Percentiles rank a stretch among this genome's conserved stretches.
These are phyloP conservation scores for Mongoloraphidia duomilia DNA, from an alignment of 2,888 invertebrate genomes.

Conservation along the genomic window DNA sequence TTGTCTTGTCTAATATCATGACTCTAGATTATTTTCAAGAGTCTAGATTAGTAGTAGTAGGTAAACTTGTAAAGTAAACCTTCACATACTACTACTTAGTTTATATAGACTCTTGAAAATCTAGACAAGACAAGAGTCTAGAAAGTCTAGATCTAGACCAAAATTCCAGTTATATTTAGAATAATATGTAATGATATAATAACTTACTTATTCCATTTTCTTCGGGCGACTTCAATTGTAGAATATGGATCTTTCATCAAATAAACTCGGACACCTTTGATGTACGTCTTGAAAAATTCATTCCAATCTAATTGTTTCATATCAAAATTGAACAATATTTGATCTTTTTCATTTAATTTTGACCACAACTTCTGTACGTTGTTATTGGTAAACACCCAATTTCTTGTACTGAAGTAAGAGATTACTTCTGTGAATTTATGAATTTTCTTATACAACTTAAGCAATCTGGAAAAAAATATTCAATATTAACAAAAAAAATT, in stretches of 20 bases:
- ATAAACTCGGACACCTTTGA: conserved; percentile 58
- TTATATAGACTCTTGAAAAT: no score
- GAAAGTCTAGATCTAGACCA: no score
- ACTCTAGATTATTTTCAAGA: no score
- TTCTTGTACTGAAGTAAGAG: conserved; percentile 58
- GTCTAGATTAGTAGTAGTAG: no score
- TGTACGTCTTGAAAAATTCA: conserved; percentile 50
- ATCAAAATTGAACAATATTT: conserved; percentile 55
- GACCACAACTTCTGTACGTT: conserved; percentile 46
- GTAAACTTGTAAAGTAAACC: no score
- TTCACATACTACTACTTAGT: no score
- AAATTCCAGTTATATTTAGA: no score
- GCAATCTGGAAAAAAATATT: conserved; percentile 41
- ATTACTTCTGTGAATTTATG: conserved; percentile 61
- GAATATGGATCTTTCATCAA: conserved; percentile 63
- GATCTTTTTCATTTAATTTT: conserved; percentile 32
- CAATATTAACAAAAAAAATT: no score
- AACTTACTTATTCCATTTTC: conserved; percentile 3
- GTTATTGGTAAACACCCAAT: conserved; percentile 54
- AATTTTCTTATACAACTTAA: conserved; percentile 64
- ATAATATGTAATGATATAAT: no score
- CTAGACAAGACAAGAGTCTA: no score
- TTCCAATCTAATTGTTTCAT: conserved; percentile 58
- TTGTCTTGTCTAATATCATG: no score
- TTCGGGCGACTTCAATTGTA: conserved; percentile 42